These are phyloP conservation scores for Pituophis catenifer DNA, from an alignment of 2,113 vertebrate species.

Conservation along the genomic window DNA sequence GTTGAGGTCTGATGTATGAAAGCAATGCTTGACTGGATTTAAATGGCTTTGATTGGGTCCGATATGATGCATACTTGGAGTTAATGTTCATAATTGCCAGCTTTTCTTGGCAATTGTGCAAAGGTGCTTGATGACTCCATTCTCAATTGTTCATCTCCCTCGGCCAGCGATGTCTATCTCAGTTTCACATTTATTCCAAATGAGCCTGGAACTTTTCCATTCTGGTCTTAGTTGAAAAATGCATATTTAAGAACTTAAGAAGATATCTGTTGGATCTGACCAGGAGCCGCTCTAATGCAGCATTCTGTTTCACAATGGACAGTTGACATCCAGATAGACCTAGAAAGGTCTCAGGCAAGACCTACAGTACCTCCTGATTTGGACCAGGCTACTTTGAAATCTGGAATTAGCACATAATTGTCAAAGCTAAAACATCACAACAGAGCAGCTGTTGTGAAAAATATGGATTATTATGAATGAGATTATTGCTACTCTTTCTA, in stretches of 20 bases:
- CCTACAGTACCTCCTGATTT: background rate
- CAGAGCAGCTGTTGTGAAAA: background rate
- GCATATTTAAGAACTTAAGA: background rate
- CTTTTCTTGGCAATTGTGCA: constrained; percentile 66
- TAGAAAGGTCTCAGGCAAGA: background rate
- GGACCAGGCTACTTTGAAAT: background rate
- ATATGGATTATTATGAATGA: background rate
- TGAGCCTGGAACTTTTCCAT: constrained; percentile 41
- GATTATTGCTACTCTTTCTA: too few species aligned
- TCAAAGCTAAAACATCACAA: background rate
- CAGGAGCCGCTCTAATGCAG: background rate
- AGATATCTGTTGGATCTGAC: background rate
- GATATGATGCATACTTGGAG: constrained; percentile 63
- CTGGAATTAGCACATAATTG: background rate
- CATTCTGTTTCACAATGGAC: background rate
- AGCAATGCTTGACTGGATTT: constrained; percentile 62
- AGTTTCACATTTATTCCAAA: constrained; percentile 53
- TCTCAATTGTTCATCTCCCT: constrained; percentile 53
- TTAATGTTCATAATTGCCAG: constrained; percentile 65
- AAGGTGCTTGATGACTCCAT: constrained; percentile 51
- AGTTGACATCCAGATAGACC: background rate
- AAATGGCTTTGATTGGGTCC: constrained; percentile 63
- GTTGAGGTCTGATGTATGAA: constrained; percentile 53
- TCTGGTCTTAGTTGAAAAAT: constrained; percentile 31
- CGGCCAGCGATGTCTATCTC: constrained; percentile 45